Evolutionary conservation across 2,888 invertebrate species (phyloP), one percentile per base, ranked within the genome.

Genomic region (Cantharis flavilabris): DNA sequence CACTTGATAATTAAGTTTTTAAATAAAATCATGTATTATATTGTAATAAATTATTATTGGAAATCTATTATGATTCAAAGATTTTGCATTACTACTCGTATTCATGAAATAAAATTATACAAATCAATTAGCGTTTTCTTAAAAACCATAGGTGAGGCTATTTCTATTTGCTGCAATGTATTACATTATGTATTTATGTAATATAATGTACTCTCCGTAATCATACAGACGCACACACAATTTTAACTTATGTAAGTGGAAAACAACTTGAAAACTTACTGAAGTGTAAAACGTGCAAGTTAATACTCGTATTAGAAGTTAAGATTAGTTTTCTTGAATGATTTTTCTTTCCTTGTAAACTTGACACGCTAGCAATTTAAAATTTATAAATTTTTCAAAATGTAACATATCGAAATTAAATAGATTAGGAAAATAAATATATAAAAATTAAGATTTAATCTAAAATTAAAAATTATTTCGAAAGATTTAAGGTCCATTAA

Each of bases 251-350:
- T 49, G 26, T n/a, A 49, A 18, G 67, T 69, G 30, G 72, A 23
- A 62, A 69, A 49, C 64, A 71, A 73, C 67, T 72, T 33, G 73
- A 49, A 73, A 67, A 73, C 62, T 73, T 73, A 30, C 62, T 62
- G 73, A 69, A 73, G 73, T 70, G 73, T 70, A 73, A 73, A 73
- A 73, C 69, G 69, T 30, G 62, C 69, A 69, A 73, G 73, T 73
- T 73, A 73, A 73, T 49, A 49, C 49, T 49, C 69, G 28, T 70
- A 73, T 69, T 70, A 70, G 70, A 73, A 69, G 62, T 73, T 69
- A 62, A 69, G 73, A 73, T 73, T 73, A 73, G 69, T 73, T 73
- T 69, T 67, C 33, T 13, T 62, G 7, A 69, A 69, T 62, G 69
- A 67, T 73, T 73, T 73, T 69, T 73, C 69, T 69, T 67, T 28